phyloP scores from a whole-genome alignment of 1,140 invertebrate species.

The Piezodorus guildinii region DNA sequence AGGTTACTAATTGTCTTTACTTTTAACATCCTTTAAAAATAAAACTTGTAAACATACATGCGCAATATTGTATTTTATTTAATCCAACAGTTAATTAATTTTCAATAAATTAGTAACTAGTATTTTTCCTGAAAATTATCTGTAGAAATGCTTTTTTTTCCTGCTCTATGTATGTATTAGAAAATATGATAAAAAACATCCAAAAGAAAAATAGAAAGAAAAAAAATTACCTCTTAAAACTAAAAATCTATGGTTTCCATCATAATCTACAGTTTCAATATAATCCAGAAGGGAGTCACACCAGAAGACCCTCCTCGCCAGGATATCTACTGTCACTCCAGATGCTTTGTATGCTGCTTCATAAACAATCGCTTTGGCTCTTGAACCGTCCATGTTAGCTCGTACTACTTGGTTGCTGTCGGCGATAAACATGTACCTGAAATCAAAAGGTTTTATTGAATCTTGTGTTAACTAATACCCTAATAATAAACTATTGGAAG shows the following conservation, averaged over 20 bases:
- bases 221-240: conserved; percentile 48
- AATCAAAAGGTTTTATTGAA: conserved; percentile 20
- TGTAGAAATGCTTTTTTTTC: no score
- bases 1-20: no score
- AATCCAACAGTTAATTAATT: neutral
- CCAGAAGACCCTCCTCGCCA: conserved; percentile 85
- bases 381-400: conserved; percentile 85
- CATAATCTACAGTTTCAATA: conserved; percentile 94
- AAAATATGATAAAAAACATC: neutral
- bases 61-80: no score
- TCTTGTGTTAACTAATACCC: no score
- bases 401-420: conserved; percentile 79
- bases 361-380: conserved; percentile 66
- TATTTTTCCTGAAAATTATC: no score
- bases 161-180: no score
- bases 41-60: no score
- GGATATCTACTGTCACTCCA: conserved; percentile 74
- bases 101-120: no score
- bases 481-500: no score
- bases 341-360: conserved; percentile 84
- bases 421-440: conserved; percentile 77
- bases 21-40: no score
- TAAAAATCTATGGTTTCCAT: conserved; percentile 67
- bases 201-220: neutral
- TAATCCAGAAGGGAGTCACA: conserved; percentile 92